Base-by-base conservation (phyloP, 2,888 invertebrate genomes). In the Harmothoe impar region DNA sequence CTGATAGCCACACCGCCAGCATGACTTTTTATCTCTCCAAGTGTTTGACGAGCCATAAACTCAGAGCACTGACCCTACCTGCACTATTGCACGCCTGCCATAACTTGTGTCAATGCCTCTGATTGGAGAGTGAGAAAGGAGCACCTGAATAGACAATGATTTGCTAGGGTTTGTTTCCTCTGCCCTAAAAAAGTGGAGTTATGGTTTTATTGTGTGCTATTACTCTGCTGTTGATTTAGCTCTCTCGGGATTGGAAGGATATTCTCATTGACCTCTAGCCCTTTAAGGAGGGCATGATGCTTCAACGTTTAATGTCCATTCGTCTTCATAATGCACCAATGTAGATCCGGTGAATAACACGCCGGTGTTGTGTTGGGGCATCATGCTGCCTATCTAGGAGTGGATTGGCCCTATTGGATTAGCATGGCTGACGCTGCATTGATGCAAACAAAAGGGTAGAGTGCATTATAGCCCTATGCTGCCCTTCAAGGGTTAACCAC, bases 141-240 rank as follows among this genome's bases (percentile, higher is more conserved):
- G 62, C 62, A 62, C 62, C 62, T 62, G 62, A 20, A 62, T n/a
- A n/a, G 62, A n/a, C 23, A 62, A n/a, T 62, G 62, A 12, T 62
- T 62, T 62, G 62, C 20, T 12, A n/a, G n/a, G 62, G 62, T 62
- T 1, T 43, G 43, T 7, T 43, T 10, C 43, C 43, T 43, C 10
- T 43, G 5, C 43, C 10, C 10, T 43, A 43, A 7, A 43, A n/a
- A 3, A 20, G 15, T 5, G 5, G 29, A 77, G 25, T 1, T 31
- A 77, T 17, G 25, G 29, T 77, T 77, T 29, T 77, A 77, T 77
- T 20, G 77, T 25, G 17, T 31, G 77, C 77, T 25, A 77, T 77
- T 77, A 77, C 20, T 77, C 77, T 7, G 3, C 5, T 77, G 77
- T 77, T 68, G 68, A 68, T n/a, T 25, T 31, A n/a, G 17, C 31